Percentiles rank a stretch among this genome's conserved stretches.
phyloP scores from a whole-genome alignment of 2,888 invertebrate genomes.

The Cryptus armator region DNA sequence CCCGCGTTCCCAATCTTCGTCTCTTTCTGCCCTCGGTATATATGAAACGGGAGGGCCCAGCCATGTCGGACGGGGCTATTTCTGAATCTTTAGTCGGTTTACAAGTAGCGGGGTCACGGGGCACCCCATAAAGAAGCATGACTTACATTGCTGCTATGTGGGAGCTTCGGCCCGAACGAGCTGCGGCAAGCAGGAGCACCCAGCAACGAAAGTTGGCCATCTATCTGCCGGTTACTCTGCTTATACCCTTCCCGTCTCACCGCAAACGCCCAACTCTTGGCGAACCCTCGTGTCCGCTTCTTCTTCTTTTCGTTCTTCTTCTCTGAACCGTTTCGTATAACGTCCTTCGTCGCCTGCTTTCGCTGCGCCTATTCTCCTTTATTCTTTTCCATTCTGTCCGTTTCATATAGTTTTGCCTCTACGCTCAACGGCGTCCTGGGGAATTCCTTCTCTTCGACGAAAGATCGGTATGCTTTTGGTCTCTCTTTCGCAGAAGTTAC shows the following conservation, averaged over 20 bases:
- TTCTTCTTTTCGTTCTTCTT: slow-evolving; percentile 62
- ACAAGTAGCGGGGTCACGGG: slow-evolving; percentile 84
- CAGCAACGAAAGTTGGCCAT: slow-evolving; percentile 79
- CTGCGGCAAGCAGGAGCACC: slow-evolving; percentile 48
- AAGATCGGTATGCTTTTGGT: slow-evolving; percentile 72
- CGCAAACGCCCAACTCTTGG: slow-evolving; percentile 57
- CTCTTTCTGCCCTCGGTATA: slow-evolving; percentile 9
- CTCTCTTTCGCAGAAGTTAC: slow-evolving; percentile 16
- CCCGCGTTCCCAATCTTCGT: slow-evolving; percentile 34
- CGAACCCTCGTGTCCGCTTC: slow-evolving; percentile 66
- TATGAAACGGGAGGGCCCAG: slow-evolving; percentile 42
- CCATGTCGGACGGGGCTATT: slow-evolving; percentile 78
- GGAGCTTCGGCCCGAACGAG: slow-evolving; percentile 72
- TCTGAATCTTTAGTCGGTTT: slow-evolving; percentile 84
- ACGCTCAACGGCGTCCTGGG: slow-evolving; percentile 70
- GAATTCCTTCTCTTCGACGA: slow-evolving; percentile 74
- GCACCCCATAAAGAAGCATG: slow-evolving; percentile 83
- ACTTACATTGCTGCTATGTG: slow-evolving; percentile 83
- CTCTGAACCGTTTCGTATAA: slow-evolving; percentile 61
- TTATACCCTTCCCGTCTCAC: slow-evolving; percentile 23
- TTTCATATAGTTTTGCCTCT: slow-evolving; percentile 64
- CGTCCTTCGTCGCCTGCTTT: slow-evolving; percentile 65
- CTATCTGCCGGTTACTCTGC: slow-evolving; percentile 74
- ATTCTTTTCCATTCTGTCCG: slow-evolving; percentile 62
- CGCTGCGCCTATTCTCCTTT: slow-evolving; percentile 65